Base-by-base conservation (phyloP, 2,888 invertebrate genomes). In the Synergus japonicus region DNA sequence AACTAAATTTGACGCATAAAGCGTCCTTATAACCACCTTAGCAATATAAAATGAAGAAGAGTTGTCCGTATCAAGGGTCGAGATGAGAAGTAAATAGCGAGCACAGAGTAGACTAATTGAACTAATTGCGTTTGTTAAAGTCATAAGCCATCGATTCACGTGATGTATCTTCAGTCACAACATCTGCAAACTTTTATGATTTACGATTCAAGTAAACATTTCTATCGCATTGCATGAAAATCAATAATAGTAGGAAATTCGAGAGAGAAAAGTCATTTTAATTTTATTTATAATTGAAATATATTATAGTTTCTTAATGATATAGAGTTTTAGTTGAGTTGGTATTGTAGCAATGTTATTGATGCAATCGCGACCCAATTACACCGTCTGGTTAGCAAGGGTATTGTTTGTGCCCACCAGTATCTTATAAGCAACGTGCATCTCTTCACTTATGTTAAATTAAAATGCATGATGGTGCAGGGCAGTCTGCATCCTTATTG, bases 81-180 rank as follows among this genome's bases (percentile, higher is more conserved):
- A 79, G 86, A 85, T 86, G 84, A 84, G 81, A 86, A 87, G 82
- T 79, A 85, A 85, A 84, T 80, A 76, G 85, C 82, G 82, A 82
- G 83, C 86, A 82, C 82, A 81, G 79, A 81, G 79, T 82, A 83
- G 84, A 82, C 85, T 89, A 89, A 89, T 89, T 88, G 90, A 86
- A 69, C 87, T 90, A 90, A 89, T 90, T 89, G 85, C 84, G 85
- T 87, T 87, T 86, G 86, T 90, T 86, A 87, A 84, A 80, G 83
- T 85, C 81, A 81, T 80, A 79, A 85, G 69, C 12, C 12, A 81
- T 83, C 82, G 81, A 83, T 77, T 81, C 84, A 77, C 77, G 76
- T 83, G 79, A 76, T 63, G 66, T 76, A 43, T 76, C 37, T 76
- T 73, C 13, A 66, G n/a, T 73, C 37, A n/a, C 37, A 66, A 49